These are phyloP conservation scores for Scaptomyza montana DNA, from an alignment of 1,140 invertebrate species.

Conservation along the genomic window DNA sequence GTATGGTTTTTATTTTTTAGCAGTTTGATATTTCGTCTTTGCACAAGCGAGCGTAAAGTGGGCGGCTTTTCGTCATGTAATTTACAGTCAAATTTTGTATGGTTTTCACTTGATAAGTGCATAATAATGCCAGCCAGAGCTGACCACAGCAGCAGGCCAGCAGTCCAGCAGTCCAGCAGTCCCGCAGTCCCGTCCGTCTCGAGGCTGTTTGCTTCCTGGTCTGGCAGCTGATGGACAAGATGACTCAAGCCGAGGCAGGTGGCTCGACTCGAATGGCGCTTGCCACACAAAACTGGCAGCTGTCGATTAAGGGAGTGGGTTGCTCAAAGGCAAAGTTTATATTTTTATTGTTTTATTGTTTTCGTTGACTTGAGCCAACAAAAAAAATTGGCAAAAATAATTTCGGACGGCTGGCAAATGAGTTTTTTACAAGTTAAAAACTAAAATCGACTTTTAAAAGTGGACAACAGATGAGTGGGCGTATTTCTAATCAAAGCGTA, in stretches of 20 bases:
- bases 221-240: constrained; percentile 12
- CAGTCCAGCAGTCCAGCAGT: constrained; percentile 10
- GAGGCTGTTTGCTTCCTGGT: constrained; percentile 30
- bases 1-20: background rate
- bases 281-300: constrained; percentile 10
- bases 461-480: constrained; percentile 9
- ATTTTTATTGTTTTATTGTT: constrained; percentile 16
- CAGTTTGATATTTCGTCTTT: background rate
- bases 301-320: constrained; percentile 23
- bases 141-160: constrained; percentile 16
- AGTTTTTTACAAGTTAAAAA: background rate
- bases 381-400: background rate
- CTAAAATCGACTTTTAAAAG: background rate
- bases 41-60: constrained; percentile 13
- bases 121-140: constrained; percentile 26
- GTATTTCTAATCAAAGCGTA: constrained; percentile 23
- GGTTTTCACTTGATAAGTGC: constrained; percentile 40
- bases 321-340: constrained; percentile 7
- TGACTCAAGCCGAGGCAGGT: constrained; percentile 3
- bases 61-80: constrained; percentile 31
- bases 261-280: background rate
- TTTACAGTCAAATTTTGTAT: constrained; percentile 37
- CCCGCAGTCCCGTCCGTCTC: background rate
- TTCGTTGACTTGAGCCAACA: too few relatives aligned
- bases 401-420: background rate